A percentile compares a stretch with the other conserved stretches of the same genome.
phyloP scores from a whole-genome alignment of 1,140 invertebrate genomes.

The Pseudomyrmex gracilis region DNA sequence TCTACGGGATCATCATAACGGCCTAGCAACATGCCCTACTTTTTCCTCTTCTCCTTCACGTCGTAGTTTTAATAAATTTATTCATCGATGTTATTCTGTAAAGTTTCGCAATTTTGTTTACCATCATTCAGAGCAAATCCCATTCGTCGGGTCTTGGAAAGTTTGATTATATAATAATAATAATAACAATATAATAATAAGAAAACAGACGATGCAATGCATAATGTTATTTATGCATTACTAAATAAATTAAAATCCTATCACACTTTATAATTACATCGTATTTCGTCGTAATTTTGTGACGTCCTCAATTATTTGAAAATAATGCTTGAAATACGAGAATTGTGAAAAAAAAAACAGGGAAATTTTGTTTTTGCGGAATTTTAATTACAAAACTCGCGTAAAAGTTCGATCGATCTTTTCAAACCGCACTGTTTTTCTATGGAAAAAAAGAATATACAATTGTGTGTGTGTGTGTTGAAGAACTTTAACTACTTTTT shows the following conservation, averaged over 20 bases:
- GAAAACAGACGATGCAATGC: background rate
- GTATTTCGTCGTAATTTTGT: background rate
- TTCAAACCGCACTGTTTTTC: no score
- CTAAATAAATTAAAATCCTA: background rate
- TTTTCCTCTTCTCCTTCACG: no score
- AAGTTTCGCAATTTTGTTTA: background rate
- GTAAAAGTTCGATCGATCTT: no score
- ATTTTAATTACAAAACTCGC: no score
- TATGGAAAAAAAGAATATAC: no score
- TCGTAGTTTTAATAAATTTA: conserved; percentile 4
- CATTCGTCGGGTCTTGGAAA: background rate
- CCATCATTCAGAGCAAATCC: background rate
- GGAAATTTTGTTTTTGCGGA: no score
- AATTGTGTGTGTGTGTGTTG: no score
- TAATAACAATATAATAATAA: background rate
- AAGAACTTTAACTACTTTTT: no score
- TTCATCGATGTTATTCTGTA: no score
- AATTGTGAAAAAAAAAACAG: background rate
- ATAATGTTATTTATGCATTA: conserved; percentile 14
- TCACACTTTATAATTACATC: background rate
- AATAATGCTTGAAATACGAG: background rate
- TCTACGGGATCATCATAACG: background rate
- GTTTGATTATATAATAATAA: background rate
- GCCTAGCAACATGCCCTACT: background rate
- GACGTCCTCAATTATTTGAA: background rate